A percentile compares a stretch with the other conserved stretches of the same genome.
Conservation (phyloP, 2,888 invertebrate genomes). For the Elmis aenea region DNA sequence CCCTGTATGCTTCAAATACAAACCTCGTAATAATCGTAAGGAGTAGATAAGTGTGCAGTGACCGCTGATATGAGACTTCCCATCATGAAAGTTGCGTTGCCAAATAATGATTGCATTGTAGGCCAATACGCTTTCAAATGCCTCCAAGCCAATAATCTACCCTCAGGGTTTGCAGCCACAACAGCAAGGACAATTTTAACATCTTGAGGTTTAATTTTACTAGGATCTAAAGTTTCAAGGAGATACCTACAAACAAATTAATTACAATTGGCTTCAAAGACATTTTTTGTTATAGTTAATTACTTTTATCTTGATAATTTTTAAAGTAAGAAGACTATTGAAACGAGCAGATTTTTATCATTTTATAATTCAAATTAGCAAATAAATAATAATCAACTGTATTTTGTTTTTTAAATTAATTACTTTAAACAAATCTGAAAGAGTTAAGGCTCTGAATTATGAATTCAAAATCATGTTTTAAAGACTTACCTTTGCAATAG, state of each 20-base stretch:
- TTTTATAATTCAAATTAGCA: too few relatives aligned
- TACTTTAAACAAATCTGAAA: too few relatives aligned
- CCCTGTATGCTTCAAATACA: too few relatives aligned
- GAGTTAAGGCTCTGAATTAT: too few relatives aligned
- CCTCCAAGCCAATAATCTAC: constrained; percentile 66
- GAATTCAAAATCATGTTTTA: too few relatives aligned
- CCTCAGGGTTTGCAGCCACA: constrained; percentile 68
- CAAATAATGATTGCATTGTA: constrained; percentile 57
- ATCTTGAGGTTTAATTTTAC: constrained; percentile 64
- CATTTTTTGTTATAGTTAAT: too few relatives aligned
- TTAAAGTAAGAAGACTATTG: too few relatives aligned
- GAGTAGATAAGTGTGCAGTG: constrained; percentile 63
- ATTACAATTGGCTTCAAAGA: too few relatives aligned
- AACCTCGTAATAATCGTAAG: constrained; percentile 71
- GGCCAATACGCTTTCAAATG: constrained; percentile 69
- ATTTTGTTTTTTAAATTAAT: too few relatives aligned
- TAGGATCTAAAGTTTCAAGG: constrained; percentile 64
- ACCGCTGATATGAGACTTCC: constrained; percentile 60
- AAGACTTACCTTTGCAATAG: constrained; percentile 72
- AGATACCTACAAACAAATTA: constrained; percentile 58
- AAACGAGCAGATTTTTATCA: too few relatives aligned
- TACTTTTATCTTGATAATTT: too few relatives aligned
- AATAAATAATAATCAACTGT: too few relatives aligned
- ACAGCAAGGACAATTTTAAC: constrained; percentile 66
- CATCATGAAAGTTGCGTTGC: constrained; percentile 59